Base-by-base conservation (phyloP, 2,888 invertebrate species). In the Kuschelorhynchus macadamiae region DNA sequence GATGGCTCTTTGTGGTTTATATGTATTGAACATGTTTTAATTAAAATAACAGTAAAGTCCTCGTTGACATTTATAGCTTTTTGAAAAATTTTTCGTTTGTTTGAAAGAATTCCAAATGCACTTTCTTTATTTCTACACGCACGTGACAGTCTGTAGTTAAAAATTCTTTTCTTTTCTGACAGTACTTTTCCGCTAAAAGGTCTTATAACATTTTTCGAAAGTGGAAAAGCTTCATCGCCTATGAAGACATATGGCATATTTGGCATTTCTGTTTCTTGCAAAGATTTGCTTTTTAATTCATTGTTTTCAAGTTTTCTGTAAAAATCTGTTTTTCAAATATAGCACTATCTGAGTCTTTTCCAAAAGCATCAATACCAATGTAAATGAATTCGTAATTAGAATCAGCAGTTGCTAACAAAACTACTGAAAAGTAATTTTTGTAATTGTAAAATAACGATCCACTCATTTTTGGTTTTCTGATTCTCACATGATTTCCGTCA, bases 331-430 rank as follows among this genome's bases (percentile, higher is more conserved):
- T 59, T 39, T 55, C 12, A 56, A 67, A 70, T 21, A 71, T 44
- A 49, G 63, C 67, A 14, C 67, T 49, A 50, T 69, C 55, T 12
- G 39, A 36, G 16, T 55, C 55, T 52, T 53, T 53, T 14, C 72
- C 69, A 62, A 71, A 67, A 30, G 73, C 69, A 12, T 66, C 72
- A 12, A 73, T 69, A 52, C 72, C 70, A 30, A 72, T 69, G 5
- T 56, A 42, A 14, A 71, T 57, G 53, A 75, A 72, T 42, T 56
- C 20, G 39, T 72, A 67, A 50, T 74, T 62, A 14, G 73, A 74
- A 63, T 75, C 75, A 12, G 55, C 71, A 17, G 72, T 41, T 11
- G 73, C 74, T 66, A 73, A 47, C 39, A 75, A 36, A 53, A 72
- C 60, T 2, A 74, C 60, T 12, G 71, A 71, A 59, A 68, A 70